phyloP scores from a whole-genome alignment of 1,140 invertebrate genomes.

The Akabosia matsudoensis region DNA sequence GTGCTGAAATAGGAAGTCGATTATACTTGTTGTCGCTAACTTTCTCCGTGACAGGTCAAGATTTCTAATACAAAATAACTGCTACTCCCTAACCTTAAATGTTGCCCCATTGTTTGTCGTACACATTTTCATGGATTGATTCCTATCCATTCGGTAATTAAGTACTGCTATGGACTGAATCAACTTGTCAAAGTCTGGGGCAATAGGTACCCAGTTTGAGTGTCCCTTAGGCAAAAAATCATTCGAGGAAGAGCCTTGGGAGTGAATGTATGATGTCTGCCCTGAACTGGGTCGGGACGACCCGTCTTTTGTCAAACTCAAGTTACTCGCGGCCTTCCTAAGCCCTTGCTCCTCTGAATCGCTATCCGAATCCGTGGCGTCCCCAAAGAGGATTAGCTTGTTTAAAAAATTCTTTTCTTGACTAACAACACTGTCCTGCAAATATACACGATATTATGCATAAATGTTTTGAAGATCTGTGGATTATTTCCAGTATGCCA shows the following conservation, averaged over 20 bases:
- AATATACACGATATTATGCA: background rate
- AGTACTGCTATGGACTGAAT: conserved; percentile 14
- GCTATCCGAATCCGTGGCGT: background rate
- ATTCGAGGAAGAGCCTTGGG: too few species aligned
- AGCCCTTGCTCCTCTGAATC: background rate
- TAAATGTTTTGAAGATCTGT: background rate
- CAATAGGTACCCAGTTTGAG: conserved; percentile 7
- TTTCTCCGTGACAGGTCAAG: too few species aligned
- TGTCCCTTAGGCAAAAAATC: background rate
- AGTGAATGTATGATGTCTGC: too few species aligned
- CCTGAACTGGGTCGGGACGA: too few species aligned
- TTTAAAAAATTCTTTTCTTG: background rate
- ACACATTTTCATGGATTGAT: conserved; percentile 30
- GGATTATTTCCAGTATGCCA: background rate
- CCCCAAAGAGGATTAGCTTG: conserved; percentile 5
- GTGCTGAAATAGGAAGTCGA: background rate
- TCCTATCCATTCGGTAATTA: conserved; percentile 29
- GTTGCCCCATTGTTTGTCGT: conserved; percentile 26
- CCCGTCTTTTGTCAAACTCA: too few species aligned
- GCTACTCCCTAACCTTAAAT: conserved; percentile 30
- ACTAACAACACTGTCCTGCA: background rate
- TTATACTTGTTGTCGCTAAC: too few species aligned
- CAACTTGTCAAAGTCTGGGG: conserved; percentile 36
- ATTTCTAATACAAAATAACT: too few species aligned
- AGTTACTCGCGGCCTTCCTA: background rate